A percentile compares a stretch with the other conserved stretches of the same genome.
These are phyloP conservation scores for Epistrophe grossulariae DNA, from an alignment of 2,888 invertebrate species.

Conservation along the genomic window DNA sequence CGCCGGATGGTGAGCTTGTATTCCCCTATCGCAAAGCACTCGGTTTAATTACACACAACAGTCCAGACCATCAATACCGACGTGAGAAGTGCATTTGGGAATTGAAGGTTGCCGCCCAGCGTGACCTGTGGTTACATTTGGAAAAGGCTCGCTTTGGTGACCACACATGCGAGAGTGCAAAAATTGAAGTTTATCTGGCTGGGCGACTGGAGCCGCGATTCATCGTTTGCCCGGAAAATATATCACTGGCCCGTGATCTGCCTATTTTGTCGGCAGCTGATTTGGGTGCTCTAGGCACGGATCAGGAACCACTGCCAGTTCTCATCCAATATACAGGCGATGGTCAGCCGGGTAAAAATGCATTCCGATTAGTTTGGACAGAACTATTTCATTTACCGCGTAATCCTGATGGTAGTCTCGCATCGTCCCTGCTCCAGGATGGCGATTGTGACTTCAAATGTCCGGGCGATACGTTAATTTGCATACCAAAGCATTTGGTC, in stretches of 20 bases:
- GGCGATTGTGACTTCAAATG: constrained; percentile 92
- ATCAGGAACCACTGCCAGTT: constrained; percentile 87
- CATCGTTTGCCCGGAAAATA: constrained; percentile 94
- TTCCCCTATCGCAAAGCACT: constrained; percentile 94
- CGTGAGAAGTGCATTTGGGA: constrained; percentile 92
- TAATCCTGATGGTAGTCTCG: constrained; percentile 91
- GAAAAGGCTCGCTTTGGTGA: constrained; percentile 94
- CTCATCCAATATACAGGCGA: constrained; percentile 90
- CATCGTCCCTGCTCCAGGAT: constrained; percentile 90
- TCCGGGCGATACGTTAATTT: constrained; percentile 92
- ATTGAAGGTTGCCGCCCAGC: constrained; percentile 91
- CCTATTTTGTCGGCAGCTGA: constrained; percentile 92
- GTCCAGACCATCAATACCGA: constrained; percentile 82
- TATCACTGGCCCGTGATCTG: constrained; percentile 90
- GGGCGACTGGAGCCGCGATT: constrained; percentile 90
- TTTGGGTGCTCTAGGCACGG: constrained; percentile 86
- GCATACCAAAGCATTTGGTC: constrained; percentile 92
- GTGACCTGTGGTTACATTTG: constrained; percentile 94
- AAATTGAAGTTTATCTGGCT: constrained; percentile 92
- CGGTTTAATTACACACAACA: constrained; percentile 83
- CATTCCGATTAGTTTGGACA: constrained; percentile 95
- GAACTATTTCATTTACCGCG: constrained; percentile 94
- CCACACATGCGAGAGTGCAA: constrained; percentile 93
- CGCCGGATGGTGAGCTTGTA: constrained; percentile 93
- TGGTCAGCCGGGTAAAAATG: constrained; percentile 91